Percentiles rank a stretch among this genome's conserved stretches.
Evolutionary conservation across 2,797 vertebrate species (phyloP).

Genomic region (Dipus sagitta): DNA sequence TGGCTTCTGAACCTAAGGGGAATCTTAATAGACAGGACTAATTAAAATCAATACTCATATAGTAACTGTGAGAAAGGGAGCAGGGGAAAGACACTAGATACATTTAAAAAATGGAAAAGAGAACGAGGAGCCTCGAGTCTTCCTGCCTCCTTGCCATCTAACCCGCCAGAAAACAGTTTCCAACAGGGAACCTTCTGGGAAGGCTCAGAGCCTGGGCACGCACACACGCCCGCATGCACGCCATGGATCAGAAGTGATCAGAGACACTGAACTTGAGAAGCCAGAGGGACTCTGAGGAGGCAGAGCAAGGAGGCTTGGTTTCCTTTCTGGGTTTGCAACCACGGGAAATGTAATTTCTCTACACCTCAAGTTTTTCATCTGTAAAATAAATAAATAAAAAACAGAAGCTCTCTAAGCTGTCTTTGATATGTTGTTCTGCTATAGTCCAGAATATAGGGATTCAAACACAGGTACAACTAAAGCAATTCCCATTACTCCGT

Average conservation of each 20-base stretch:
- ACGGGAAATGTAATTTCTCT: slow-evolving; percentile 33
- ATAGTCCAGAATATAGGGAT: background rate
- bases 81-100: background rate
- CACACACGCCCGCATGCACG: too few relatives aligned
- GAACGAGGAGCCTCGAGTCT: slow-evolving; percentile 24
- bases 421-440: background rate
- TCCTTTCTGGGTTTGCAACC: background rate
- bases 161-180: background rate
- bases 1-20: slow-evolving; percentile 65
- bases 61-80: slow-evolving; percentile 4
- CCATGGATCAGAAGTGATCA: background rate
- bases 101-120: slow-evolving; percentile 38
- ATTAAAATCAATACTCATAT: slow-evolving; percentile 64
- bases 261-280: background rate
- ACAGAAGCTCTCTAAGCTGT: background rate
- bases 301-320: background rate
- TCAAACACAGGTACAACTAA: slow-evolving; percentile 1
- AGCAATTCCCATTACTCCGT: background rate
- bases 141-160: background rate
- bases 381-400: background rate
- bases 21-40: slow-evolving; percentile 77
- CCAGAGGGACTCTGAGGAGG: accelerated
- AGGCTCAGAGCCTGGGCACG: background rate
- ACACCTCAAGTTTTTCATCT: background rate
- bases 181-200: background rate